Base-by-base conservation (phyloP, 2,797 vertebrate species). In the Eleutherodactylus coqui region DNA sequence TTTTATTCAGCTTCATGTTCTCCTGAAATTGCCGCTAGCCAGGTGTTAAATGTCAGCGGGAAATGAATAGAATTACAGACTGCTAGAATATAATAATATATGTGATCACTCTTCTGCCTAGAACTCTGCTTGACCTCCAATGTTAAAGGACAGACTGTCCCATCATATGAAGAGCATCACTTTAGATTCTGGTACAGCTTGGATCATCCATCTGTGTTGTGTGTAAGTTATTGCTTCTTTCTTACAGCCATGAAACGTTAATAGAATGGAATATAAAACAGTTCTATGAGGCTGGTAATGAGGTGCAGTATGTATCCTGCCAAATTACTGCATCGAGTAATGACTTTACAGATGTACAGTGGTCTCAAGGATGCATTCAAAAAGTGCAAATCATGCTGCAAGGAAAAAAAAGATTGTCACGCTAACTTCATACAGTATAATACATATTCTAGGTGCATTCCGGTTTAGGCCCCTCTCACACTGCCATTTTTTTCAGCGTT, bases 91-190 rank as follows among this genome's bases (percentile, higher is more conserved):
- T 69, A 53, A 67, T 49, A n/a, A 76, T 62, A 8, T 29, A 16
- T 47, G 19, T 79, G 45, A 16, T 49, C 38, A 4, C 78, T 85
- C 79, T 7, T 0, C 32, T 2, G 6, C 82, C 70, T 89, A 99
- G 98, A 99, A 92, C 90, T 99, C 36, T 96, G 95, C 89, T 85
- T 99, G 93, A 99, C 98, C 2, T 99, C 98, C 80, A 99, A 99
- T 69, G 91, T 99, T 86, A 99, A 97, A 93, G 96, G 96, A 88
- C 94, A 97, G 91, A 98, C 96, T 0, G 97, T 99, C 53, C 89
- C 94, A 0, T 94, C 94, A 69, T 98, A 95, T 41, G 92, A 96
- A 73, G 89, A 95, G 34, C 98, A 99, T 91, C 98, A 99, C 90
- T 99, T 99, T 85, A 94, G 94, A 86, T 97, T 97, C 91, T 99